Conservation (phyloP, 2,797 vertebrate species). For the Cuniculus paca region DNA sequence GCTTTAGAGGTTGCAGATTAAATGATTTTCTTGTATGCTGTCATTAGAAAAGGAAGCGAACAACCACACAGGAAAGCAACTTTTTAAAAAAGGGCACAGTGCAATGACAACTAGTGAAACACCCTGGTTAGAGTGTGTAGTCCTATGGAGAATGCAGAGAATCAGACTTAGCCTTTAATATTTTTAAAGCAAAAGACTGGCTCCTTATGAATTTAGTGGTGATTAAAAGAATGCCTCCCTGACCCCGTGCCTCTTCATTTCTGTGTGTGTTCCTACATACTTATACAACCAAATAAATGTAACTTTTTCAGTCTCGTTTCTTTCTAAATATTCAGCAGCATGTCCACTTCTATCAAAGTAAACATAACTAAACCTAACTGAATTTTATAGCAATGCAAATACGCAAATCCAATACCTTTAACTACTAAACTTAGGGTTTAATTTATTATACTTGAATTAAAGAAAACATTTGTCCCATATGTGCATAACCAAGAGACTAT, state of each 20-base stretch:
- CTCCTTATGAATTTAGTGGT: not conserved
- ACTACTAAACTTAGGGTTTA: slow-evolving; percentile 54
- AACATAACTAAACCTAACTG: not conserved
- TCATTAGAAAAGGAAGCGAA: slow-evolving; percentile 47
- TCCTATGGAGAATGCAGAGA: not conserved
- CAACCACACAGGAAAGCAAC: not conserved
- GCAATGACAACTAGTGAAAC: not conserved
- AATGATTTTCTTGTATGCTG: slow-evolving; percentile 46
- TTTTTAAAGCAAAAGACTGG: not conserved
- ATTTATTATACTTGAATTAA: slow-evolving; percentile 31
- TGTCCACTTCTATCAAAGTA: slow-evolving; percentile 16
- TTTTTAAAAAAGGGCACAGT: not conserved
- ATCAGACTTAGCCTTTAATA: not conserved
- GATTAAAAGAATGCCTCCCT: not conserved
- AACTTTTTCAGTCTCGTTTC: not conserved
- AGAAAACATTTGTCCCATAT: not conserved
- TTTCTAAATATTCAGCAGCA: not conserved
- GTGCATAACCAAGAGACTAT: not conserved
- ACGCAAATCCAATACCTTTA: slow-evolving; percentile 26
- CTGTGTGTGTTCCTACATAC: not conserved
- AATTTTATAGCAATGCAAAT: slow-evolving; percentile 8
- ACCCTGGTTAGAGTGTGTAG: not conserved
- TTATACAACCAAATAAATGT: not conserved
- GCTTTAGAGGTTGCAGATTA: slow-evolving; percentile 35
- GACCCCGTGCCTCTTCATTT: not conserved